Evolutionary conservation across 2,113 vertebrate genomes (phyloP).

Genomic region (Cyanocitta stelleri): DNA sequence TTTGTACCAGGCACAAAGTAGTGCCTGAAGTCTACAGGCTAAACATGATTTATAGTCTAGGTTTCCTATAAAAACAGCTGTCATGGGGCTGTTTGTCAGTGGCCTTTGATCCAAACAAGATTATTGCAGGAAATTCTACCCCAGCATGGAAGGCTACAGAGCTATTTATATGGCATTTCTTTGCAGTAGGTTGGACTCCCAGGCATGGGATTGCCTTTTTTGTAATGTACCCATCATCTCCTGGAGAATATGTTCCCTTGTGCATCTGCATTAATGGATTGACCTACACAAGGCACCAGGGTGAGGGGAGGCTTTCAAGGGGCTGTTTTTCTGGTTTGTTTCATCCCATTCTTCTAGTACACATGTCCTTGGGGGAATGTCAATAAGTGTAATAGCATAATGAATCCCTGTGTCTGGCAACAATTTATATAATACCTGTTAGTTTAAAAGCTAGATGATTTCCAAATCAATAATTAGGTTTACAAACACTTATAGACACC

Average conservation of each 20-base stretch:
- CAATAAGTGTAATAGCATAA: background rate
- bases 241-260: background rate
- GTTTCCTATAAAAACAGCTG: slow-evolving; percentile 27
- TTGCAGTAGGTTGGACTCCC: background rate
- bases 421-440: background rate
- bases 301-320: background rate
- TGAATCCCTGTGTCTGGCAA: background rate
- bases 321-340: slow-evolving; percentile 2
- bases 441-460: background rate
- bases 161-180: slow-evolving; percentile 39
- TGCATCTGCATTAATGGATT: background rate
- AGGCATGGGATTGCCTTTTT: background rate
- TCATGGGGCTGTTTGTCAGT: background rate
- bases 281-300: background rate
- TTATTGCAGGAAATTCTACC: slow-evolving; percentile 40
- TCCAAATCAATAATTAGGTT: background rate
- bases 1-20: background rate
- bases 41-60: background rate
- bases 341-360: background rate
- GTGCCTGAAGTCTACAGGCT: background rate
- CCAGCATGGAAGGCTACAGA: background rate
- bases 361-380: background rate
- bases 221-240: background rate
- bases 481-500: background rate
- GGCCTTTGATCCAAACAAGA: slow-evolving; percentile 10